Evolutionary conservation across 1,140 invertebrate genomes (phyloP).

Genomic region (Habropoda laboriosa): DNA sequence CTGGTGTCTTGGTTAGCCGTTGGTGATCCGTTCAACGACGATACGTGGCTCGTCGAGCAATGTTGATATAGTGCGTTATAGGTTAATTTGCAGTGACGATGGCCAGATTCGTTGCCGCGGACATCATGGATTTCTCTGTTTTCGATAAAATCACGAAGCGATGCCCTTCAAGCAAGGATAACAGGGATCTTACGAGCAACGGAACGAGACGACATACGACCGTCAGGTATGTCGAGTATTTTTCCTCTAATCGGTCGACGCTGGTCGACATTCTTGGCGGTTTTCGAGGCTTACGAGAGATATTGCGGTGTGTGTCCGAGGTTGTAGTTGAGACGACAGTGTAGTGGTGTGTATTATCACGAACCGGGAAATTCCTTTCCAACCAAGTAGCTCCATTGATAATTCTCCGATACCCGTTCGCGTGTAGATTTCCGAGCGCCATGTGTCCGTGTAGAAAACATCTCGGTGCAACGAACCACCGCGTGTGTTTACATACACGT

Average conservation of each 20-base stretch:
- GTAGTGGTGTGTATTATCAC: not conserved
- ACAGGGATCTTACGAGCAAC: conserved; percentile 8
- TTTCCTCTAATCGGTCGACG: not conserved
- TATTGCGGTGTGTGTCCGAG: not conserved
- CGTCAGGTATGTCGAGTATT: conserved; percentile 33
- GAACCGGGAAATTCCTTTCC: not conserved
- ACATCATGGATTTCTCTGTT: conserved; percentile 55
- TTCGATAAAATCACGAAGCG: conserved; percentile 16
- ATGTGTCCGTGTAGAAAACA: not conserved
- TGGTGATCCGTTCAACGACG: conserved; percentile 10
- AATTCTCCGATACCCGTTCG: conserved; percentile 18
- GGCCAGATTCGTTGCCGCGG: conserved; percentile 46
- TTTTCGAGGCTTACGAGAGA: not conserved
- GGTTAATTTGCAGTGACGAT: conserved; percentile 51
- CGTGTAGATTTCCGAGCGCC: not conserved
- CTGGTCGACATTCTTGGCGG: not conserved
- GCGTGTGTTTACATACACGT: conserved; percentile 36
- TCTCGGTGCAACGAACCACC: conserved; percentile 24
- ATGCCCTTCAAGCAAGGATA: conserved; percentile 13
- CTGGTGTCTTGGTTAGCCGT: not conserved
- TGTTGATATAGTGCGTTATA: conserved; percentile 53
- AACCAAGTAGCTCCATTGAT: not conserved
- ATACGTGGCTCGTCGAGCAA: conserved; percentile 42
- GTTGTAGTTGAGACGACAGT: too few species aligned
- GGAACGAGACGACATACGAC: conserved; percentile 1